These are phyloP conservation scores for Cheilinus undulatus DNA, from an alignment of 2,113 vertebrate genomes.

Conservation along the genomic window DNA sequence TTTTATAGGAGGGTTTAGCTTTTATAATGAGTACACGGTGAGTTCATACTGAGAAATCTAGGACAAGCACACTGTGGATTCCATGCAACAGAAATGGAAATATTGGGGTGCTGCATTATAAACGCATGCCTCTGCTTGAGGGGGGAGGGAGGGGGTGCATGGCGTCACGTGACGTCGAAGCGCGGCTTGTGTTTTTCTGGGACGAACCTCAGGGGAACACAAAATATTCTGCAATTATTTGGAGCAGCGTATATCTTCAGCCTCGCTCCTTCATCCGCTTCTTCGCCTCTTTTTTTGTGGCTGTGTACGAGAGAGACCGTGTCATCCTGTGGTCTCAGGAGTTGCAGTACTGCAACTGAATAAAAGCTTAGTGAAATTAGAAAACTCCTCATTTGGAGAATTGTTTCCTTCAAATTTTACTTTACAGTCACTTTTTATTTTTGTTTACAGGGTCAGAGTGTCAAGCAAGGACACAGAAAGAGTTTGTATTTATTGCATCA, in stretches of 20 bases:
- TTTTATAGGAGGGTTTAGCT: constrained; percentile 7
- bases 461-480: background rate
- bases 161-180: background rate
- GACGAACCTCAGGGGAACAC: constrained; percentile 55
- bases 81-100: constrained; percentile 5
- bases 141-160: background rate
- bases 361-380: background rate
- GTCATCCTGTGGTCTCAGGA: constrained; percentile 27
- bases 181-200: constrained; percentile 72
- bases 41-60: background rate
- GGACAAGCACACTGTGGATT: constrained; percentile 2
- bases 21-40: background rate
- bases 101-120: constrained; percentile 12
- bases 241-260: constrained; percentile 32
- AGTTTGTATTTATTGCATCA: constrained; percentile 11
- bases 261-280: constrained; percentile 6
- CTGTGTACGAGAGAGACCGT: constrained; percentile 8
- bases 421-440: background rate
- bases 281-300: background rate
- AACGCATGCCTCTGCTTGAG: background rate
- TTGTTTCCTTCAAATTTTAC: background rate
- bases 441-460: background rate
- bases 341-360: background rate
- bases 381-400: background rate
- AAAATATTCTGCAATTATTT: constrained; percentile 34